These are phyloP conservation scores for Plebejus anna DNA, from an alignment of 2,888 invertebrate species.

Conservation along the genomic window DNA sequence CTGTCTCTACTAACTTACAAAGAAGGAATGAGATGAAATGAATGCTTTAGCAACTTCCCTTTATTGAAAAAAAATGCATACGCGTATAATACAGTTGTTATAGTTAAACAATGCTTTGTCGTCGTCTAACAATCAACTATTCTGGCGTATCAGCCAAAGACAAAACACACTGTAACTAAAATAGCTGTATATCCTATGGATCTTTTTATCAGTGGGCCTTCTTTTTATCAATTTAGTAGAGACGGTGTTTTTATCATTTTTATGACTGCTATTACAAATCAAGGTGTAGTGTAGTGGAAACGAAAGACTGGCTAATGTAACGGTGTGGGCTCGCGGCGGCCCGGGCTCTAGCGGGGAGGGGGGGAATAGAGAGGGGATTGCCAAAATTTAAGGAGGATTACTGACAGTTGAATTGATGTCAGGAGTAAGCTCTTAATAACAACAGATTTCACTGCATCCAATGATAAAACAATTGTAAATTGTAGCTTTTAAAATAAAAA, in stretches of 20 bases:
- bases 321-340: slow-evolving; percentile 43
- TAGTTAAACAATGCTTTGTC: too few species aligned
- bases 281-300: slow-evolving; percentile 61
- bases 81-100: too few species aligned
- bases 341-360: slow-evolving; percentile 15
- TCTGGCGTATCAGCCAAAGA: too few species aligned
- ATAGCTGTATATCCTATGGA: too few species aligned
- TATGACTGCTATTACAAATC: not conserved
- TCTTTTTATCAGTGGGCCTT: too few species aligned
- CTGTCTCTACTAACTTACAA: not conserved
- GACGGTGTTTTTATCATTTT: not conserved
- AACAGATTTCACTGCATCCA: too few species aligned
- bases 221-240: too few species aligned
- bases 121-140: too few species aligned
- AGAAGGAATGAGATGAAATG: not conserved
- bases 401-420: not conserved
- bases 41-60: not conserved
- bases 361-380: not conserved
- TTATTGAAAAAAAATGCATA: not conserved
- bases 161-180: too few species aligned
- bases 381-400: not conserved
- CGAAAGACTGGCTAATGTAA: slow-evolving; percentile 78
- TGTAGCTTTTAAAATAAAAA: too few species aligned
- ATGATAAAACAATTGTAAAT: too few species aligned
- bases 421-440: too few species aligned